phyloP scores from a whole-genome alignment of 2,888 invertebrate species.

The Orgyia antiqua region DNA sequence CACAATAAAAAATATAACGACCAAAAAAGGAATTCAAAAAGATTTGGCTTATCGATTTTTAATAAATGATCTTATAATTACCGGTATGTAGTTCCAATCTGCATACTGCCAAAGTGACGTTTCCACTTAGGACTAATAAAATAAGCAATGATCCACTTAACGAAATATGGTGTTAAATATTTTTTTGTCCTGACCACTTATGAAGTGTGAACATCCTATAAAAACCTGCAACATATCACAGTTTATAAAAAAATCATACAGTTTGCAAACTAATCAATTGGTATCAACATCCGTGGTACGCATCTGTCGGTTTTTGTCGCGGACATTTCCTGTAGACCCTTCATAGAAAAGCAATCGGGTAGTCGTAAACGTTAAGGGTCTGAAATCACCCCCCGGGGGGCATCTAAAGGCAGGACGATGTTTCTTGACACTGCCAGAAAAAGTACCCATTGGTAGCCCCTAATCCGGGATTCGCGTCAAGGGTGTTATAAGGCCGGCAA shows the following conservation, averaged over 20 bases:
- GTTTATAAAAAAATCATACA: slow-evolving; percentile 32
- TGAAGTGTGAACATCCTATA: slow-evolving; percentile 31
- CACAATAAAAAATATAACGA: too few relatives aligned
- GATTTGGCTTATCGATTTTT: too few relatives aligned
- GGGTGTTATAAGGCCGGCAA: slow-evolving; percentile 71
- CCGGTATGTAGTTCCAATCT: too few relatives aligned
- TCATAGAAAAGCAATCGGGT: slow-evolving; percentile 81
- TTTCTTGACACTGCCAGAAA: slow-evolving; percentile 71
- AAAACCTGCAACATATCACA: slow-evolving; percentile 28
- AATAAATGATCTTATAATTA: too few relatives aligned
- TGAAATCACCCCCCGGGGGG: slow-evolving; percentile 77
- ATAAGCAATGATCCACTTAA: slow-evolving; percentile 10
- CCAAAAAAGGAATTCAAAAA: too few relatives aligned
- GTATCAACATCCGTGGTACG: slow-evolving; percentile 49
- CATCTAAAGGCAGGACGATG: slow-evolving; percentile 70
- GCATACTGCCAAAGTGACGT: too few relatives aligned
- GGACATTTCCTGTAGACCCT: slow-evolving; percentile 59
- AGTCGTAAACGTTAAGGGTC: slow-evolving; percentile 81
- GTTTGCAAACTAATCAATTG: slow-evolving; percentile 47
- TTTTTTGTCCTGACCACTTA: slow-evolving; percentile 27
- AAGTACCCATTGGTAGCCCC: slow-evolving; percentile 64
- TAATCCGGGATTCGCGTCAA: slow-evolving; percentile 62
- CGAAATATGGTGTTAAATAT: slow-evolving; percentile 14
- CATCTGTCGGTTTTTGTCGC: slow-evolving; percentile 67
- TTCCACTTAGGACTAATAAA: too few relatives aligned